Percentiles rank a stretch among this genome's conserved stretches.
Evolutionary conservation across 2,113 vertebrate species (phyloP).

Genomic region (Rhabdornis inornatus): DNA sequence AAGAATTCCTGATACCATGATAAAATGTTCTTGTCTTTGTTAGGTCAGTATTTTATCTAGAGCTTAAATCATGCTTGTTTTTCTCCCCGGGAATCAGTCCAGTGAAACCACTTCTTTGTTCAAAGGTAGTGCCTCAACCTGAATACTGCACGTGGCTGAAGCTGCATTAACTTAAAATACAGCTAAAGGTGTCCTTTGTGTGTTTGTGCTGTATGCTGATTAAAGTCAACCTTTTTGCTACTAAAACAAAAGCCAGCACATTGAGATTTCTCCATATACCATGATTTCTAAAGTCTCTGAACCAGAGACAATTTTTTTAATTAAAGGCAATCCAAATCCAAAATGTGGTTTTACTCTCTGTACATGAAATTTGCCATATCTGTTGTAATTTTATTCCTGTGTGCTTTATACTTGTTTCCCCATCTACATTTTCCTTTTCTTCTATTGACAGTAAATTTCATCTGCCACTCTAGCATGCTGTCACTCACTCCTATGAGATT

Average conservation of each 20-base stretch:
- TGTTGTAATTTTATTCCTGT: conserved; percentile 33
- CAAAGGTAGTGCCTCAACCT: background rate
- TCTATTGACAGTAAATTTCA: conserved; percentile 64
- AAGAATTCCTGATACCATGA: background rate
- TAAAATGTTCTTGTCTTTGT: background rate
- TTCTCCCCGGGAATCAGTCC: background rate
- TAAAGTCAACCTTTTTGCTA: background rate
- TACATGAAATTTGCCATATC: conserved; percentile 7
- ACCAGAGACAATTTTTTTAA: background rate
- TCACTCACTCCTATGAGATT: conserved; percentile 49
- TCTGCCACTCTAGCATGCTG: conserved; percentile 56
- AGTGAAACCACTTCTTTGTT: background rate
- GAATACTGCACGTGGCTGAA: background rate
- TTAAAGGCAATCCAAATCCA: background rate
- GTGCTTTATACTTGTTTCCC: conserved; percentile 43
- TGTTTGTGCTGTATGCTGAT: background rate
- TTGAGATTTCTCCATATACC: background rate
- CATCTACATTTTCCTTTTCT: conserved; percentile 43
- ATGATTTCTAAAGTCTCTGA: background rate
- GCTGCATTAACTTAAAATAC: background rate
- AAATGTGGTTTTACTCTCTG: background rate
- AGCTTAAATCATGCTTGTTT: background rate
- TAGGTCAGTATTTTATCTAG: background rate
- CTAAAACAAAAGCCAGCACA: background rate
- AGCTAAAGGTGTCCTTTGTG: background rate